These are phyloP conservation scores for Hydra vulgaris DNA, from an alignment of 30 jellyfish, hydroid and myxozoan genomes.

Conservation along the genomic window DNA sequence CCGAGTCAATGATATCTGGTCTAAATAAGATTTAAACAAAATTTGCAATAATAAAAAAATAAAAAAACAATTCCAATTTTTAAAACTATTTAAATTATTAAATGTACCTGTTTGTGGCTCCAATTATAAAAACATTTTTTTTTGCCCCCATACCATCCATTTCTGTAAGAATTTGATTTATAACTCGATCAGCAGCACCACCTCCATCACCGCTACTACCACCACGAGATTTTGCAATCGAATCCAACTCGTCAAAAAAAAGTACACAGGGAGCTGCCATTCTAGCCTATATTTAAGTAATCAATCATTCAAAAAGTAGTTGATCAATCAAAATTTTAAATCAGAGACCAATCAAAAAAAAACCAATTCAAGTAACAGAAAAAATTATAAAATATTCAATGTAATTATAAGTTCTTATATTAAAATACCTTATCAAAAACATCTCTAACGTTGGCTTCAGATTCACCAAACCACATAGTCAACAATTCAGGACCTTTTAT, in stretches of 20 bases:
- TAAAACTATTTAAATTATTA: background rate
- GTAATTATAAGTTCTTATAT: too few species aligned
- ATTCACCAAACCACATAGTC: conserved; percentile 99
- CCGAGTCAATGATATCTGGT: conserved; percentile 99
- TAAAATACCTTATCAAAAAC: conserved; percentile 99
- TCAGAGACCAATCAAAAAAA: too few species aligned
- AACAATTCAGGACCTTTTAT: conserved; percentile 98
- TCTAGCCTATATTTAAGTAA: conserved; percentile 61
- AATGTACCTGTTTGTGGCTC: conserved; percentile 93
- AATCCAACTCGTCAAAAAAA: conserved; percentile 97
- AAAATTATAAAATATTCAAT: too few species aligned
- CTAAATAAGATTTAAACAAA: conserved; percentile 26
- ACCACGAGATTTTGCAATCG: conserved; percentile 99
- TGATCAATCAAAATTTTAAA: background rate
- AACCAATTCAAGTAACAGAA: too few species aligned
- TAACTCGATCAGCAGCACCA: conserved; percentile 99
- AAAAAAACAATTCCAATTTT: background rate
- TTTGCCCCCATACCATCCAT: conserved; percentile 99
- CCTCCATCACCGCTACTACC: conserved; percentile 99
- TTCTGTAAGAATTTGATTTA: conserved; percentile 95
- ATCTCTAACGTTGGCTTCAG: conserved; percentile 99
- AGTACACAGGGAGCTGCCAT: conserved; percentile 99
- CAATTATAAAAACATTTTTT: conserved; percentile 96
- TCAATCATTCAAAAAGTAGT: background rate
- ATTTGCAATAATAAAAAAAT: background rate